Evolutionary conservation across 2,797 vertebrate species (phyloP).

Genomic region (Lophotriccus pileatus): DNA sequence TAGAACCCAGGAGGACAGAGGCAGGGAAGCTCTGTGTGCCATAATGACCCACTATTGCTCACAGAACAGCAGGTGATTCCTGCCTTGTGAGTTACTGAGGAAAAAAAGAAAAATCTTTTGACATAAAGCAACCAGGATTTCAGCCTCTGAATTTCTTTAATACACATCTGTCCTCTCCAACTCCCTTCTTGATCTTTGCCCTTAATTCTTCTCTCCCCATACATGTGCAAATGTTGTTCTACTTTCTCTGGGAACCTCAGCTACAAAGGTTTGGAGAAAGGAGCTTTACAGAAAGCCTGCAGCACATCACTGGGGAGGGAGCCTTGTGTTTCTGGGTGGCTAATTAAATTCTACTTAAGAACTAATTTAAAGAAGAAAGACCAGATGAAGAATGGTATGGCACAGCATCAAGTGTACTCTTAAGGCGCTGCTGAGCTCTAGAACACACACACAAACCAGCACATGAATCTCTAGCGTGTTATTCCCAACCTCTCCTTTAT

Average conservation of each 20-base stretch:
- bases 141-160: background rate
- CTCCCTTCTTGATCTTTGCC: background rate
- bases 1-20: background rate
- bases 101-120: background rate
- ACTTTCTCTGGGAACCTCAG: background rate
- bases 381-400: background rate
- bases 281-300: background rate
- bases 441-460: background rate
- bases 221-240: background rate
- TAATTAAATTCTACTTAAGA: background rate
- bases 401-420: background rate
- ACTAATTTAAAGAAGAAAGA: background rate
- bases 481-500: background rate
- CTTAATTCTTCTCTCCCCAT: background rate
- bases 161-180: background rate
- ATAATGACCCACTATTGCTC: background rate
- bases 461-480: background rate
- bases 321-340: background rate
- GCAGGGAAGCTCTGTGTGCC: background rate
- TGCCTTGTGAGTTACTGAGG: background rate
- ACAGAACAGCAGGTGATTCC: background rate
- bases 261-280: background rate
- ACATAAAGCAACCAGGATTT: background rate
- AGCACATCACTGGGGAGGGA: background rate
- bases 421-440: background rate